Conservation (phyloP, 35 echinoderm and acorn worm genomes). For the Hemicentrotus pulcherrimus region DNA sequence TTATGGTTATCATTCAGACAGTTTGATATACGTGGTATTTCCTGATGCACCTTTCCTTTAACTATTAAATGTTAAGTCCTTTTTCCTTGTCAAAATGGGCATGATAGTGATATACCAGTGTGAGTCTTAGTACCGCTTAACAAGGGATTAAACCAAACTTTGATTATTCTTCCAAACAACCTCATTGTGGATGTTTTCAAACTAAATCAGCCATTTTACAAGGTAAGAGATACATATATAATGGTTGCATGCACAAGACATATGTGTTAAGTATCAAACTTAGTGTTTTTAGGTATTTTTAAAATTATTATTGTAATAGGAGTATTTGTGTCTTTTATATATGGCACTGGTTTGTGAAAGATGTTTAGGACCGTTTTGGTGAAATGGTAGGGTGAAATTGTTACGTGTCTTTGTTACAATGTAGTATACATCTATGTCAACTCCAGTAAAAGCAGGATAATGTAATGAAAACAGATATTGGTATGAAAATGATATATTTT, state of each 20-base stretch:
- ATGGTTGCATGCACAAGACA: not conserved
- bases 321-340: too few relatives aligned
- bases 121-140: not conserved
- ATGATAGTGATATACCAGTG: not conserved
- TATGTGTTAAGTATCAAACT: not conserved
- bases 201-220: not conserved
- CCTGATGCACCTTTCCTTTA: not conserved
- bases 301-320: not conserved
- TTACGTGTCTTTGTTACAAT: not conserved
- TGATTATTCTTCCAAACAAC: not conserved
- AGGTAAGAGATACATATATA: not conserved
- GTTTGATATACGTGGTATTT: not conserved
- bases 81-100: not conserved
- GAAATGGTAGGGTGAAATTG: not conserved
- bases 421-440: not conserved
- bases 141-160: not conserved
- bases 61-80: not conserved
- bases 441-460: not conserved
- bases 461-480: not conserved
- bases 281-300: not conserved
- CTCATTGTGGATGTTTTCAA: conserved; percentile 12
- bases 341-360: too few relatives aligned
- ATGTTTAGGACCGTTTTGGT: not conserved
- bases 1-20: not conserved
- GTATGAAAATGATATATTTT: not conserved